Conservation (phyloP, 2,888 invertebrate species). For the Oconnorella tubifera region DNA sequence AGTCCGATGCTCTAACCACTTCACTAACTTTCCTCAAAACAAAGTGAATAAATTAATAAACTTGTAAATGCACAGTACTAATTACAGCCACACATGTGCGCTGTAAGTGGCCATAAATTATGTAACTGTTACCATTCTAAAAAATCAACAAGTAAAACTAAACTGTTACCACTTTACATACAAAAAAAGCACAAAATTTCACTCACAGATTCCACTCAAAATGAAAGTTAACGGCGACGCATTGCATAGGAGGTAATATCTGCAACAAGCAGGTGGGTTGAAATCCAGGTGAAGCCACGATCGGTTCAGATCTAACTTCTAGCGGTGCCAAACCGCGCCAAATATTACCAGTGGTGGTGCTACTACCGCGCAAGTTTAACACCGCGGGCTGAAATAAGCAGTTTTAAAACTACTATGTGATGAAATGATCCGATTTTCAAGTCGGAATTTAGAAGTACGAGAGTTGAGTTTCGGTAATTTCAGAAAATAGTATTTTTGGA, state of each 20-base stretch:
- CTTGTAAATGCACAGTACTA: too few species aligned
- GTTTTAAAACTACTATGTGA: too few species aligned
- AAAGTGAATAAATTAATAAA: too few species aligned
- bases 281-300: constrained; percentile 64
- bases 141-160: background rate
- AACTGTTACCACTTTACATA: background rate
- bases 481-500: too few species aligned
- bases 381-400: background rate
- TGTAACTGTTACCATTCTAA: background rate
- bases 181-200: background rate
- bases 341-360: constrained; percentile 56
- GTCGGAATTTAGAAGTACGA: too few species aligned
- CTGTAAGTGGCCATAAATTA: too few species aligned
- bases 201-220: constrained; percentile 79
- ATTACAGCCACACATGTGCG: background rate
- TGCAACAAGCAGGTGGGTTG: constrained; percentile 79
- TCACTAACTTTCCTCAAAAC: too few species aligned
- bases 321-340: constrained; percentile 96
- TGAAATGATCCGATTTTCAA: too few species aligned
- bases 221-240: constrained; percentile 83
- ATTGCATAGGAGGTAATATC: constrained; percentile 86
- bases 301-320: constrained; percentile 61
- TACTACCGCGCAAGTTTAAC: background rate
- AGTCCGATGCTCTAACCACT: too few species aligned
- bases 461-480: too few species aligned